Conservation (phyloP, 1,140 invertebrate species). For the Pseudomyrmex gracilis region DNA sequence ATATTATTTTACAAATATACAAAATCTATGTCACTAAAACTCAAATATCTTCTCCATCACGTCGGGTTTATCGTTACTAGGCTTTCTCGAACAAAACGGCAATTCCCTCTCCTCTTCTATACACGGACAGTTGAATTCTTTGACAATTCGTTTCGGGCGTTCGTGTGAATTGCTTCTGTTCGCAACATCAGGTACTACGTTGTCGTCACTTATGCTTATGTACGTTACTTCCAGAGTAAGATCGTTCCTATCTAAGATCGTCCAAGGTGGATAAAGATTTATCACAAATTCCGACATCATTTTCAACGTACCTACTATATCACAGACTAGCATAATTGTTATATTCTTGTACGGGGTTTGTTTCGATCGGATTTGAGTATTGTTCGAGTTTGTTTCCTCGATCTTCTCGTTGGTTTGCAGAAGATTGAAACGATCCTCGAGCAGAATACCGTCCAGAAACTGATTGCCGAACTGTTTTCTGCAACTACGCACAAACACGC, state of each 20-base stretch:
- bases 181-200: slow-evolving; percentile 10
- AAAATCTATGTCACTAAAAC: slow-evolving; percentile 23
- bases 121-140: slow-evolving; percentile 80
- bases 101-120: slow-evolving; percentile 68
- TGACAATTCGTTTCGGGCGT: slow-evolving; percentile 19
- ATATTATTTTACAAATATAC: not conserved
- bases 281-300: slow-evolving; percentile 69
- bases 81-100: slow-evolving; percentile 73
- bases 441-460: slow-evolving; percentile 74
- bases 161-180: not conserved
- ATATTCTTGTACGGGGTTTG: slow-evolving; percentile 39
- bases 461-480: slow-evolving; percentile 71
- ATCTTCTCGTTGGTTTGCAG: slow-evolving; percentile 46
- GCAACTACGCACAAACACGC: slow-evolving; percentile 65
- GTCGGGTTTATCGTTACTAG: slow-evolving; percentile 71
- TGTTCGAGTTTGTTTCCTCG: not conserved
- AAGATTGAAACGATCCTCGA: slow-evolving; percentile 76
- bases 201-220: slow-evolving; percentile 70
- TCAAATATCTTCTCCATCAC: slow-evolving; percentile 75
- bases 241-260: slow-evolving; percentile 73
- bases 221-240: slow-evolving; percentile 73
- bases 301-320: slow-evolving; percentile 77
- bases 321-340: slow-evolving; percentile 77
- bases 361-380: not conserved
- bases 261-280: slow-evolving; percentile 81